Base-by-base conservation (phyloP, 2,113 vertebrate genomes). In the Piaya cayana region DNA sequence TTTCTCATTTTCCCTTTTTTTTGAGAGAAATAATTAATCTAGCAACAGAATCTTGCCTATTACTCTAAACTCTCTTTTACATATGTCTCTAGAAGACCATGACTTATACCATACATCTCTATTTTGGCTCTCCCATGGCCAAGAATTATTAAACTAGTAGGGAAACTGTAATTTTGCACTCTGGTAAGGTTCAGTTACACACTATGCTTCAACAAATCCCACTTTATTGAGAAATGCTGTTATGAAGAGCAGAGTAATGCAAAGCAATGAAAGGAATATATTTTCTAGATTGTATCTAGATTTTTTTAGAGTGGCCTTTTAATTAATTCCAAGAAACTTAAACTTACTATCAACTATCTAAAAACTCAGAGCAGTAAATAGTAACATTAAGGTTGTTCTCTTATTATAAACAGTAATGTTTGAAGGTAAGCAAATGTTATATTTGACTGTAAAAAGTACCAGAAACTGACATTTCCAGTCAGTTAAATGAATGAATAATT, bases 221-320 rank as follows among this genome's bases (percentile, higher is more conserved):
- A 79, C 69, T 95, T 95, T 91, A 95, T 78, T 94, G 80, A 97
- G 67, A 86, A 96, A 94, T 94, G 76, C 68, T 93, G 70, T 93
- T 96, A 94, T 71, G 96, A 92, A 84, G 69, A 84, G 75, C 25
- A 93, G 36, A 96, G 82, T 21, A 92, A 42, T 96, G 84, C 69
- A 91, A 81, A 91, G 59, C 89, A 75, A 80, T 86, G 79, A 74
- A 80, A 81, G 89, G 64, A 89, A 87, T 20, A 52, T 75, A 76
- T 76, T 71, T 94, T 95, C 63, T 93, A 93, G 62, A 86, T 39
- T 75, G 23, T 34, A 56, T 82, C n/a, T n/a, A n/a, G n/a, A n/a
- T n/a, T n/a, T n/a, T 94, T 76, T 85, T 96, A 92, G 92, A 69
- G 60, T 22, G 4, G 14, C 11, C 8, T 72, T 86, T 62, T 26